Evolutionary conservation across 2,113 vertebrate species (phyloP).

Genomic region (Cochlearius cochlearius): DNA sequence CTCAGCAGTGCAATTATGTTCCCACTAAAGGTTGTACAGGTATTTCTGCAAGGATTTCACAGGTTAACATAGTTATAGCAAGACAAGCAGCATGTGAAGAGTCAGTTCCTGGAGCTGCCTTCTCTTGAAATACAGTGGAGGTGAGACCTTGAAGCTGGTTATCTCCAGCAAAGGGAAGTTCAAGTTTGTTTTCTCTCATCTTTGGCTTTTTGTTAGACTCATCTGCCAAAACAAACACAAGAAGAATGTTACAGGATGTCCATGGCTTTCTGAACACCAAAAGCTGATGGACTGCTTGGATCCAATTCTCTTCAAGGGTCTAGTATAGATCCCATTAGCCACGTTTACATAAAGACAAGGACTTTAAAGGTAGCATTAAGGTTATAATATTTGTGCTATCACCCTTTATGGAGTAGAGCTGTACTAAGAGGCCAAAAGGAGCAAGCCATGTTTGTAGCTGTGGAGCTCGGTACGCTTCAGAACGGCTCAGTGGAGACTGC

Average conservation of each 20-base stretch:
- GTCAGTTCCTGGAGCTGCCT: neutral
- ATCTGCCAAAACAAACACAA: neutral
- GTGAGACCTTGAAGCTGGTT: neutral
- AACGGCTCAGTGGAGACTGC: neutral
- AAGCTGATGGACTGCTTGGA: neutral
- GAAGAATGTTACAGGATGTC: neutral
- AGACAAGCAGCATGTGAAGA: neutral
- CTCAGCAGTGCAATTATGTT: neutral
- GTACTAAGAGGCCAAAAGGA: neutral
- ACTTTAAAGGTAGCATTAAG: neutral
- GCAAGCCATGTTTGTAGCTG: neutral
- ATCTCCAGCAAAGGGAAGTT: neutral
- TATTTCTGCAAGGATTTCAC: neutral
- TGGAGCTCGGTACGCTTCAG: neutral
- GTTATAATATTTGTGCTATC: neutral
- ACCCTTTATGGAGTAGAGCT: neutral
- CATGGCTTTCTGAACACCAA: neutral
- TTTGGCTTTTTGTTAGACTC: neutral
- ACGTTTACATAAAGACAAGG: neutral
- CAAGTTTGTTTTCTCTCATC: neutral
- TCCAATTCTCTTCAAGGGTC: neutral
- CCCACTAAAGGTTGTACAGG: neutral
- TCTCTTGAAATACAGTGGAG: neutral
- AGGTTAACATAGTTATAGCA: neutral
- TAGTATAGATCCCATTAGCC: neutral